phyloP scores from a whole-genome alignment of 2,113 vertebrate species.

The Protomyctophum bolini region DNA sequence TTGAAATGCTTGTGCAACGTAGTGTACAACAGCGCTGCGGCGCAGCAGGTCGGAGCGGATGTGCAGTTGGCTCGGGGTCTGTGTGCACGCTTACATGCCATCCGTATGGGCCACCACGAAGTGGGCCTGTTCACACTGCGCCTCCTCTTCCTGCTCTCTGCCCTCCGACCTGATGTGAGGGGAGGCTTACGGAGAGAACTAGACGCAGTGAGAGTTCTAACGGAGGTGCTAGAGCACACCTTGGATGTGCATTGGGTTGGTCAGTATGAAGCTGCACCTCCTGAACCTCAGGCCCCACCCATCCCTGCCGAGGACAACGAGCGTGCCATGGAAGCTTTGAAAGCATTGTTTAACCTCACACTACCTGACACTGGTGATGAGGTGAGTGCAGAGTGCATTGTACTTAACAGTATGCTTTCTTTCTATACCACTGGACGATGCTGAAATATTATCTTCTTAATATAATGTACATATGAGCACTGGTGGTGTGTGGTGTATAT shows the following conservation, averaged over 20 bases:
- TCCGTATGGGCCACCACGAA: slow-evolving; percentile 80
- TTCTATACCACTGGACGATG: neutral
- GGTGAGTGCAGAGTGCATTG: slow-evolving; percentile 82
- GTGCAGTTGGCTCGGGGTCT: slow-evolving; percentile 88
- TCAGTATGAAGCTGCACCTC: slow-evolving; percentile 82
- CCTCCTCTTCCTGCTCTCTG: slow-evolving; percentile 94
- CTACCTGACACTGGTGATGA: slow-evolving; percentile 86
- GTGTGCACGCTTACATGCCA: slow-evolving; percentile 83
- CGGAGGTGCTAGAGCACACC: slow-evolving; percentile 89
- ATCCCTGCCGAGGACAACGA: slow-evolving; percentile 88
- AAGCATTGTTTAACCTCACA: slow-evolving; percentile 96
- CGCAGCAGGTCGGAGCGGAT: slow-evolving; percentile 92
- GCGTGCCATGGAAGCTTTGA: slow-evolving; percentile 91
- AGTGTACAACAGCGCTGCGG: slow-evolving; percentile 91
- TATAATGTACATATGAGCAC: neutral
- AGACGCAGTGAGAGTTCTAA: slow-evolving; percentile 86
- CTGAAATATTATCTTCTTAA: neutral
- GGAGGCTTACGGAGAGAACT: slow-evolving; percentile 83
- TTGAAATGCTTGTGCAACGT: slow-evolving; percentile 98
- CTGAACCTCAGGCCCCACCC: slow-evolving; percentile 78
- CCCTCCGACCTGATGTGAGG: slow-evolving; percentile 88
- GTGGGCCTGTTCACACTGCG: slow-evolving; percentile 94
- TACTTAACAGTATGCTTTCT: neutral
- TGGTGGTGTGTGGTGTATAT: neutral
- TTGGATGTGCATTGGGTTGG: slow-evolving; percentile 89